Evolutionary conservation across 1,140 invertebrate genomes (phyloP), one percentile per base, ranked within the genome.

Genomic region (Scaptomyza pallida): DNA sequence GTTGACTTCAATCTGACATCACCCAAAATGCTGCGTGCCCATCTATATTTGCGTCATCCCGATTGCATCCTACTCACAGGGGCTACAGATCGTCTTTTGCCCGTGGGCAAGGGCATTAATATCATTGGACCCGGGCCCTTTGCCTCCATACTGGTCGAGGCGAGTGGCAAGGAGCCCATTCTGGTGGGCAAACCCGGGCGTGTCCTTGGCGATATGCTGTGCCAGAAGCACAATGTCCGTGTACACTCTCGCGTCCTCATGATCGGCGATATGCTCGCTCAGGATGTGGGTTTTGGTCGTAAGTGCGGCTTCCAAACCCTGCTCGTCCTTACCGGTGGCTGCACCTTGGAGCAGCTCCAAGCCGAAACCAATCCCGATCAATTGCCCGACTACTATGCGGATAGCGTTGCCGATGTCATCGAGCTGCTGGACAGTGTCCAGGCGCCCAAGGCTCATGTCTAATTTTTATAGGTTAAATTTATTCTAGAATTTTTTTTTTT

Each of bases 181-280:
- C 50, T 75, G 2, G 76, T 93, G 48, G 93, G 92, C 0, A 94
- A 94, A 62, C 94, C 94, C 0, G 92, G 93, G 0, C 78, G 89
- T 33, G 54, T 73, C 9, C 88, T 94, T 16, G 93, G 92, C 33
- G 62, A 92, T 5, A 90, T 90, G 52, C 44, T 93, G 5, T 26
- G 68, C 0, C 33, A 91, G 16, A 89, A 92, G 13, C 93, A 91
- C 26, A 86, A 92, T 0, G 86, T 94, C 8, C 89, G 72, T 0
- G 78, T 93, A 48, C 91, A 93, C 1, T 83, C 81, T n/a, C 92
- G 93, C 64, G 93, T 93, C n/a, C 89, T 94, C 0, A 94, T 94
- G 74, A 92, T 94, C 57, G 94, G 94, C 8, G 94, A 94, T 45
- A 93, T 93, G 94, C 93, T 93, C n/a, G 91, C 92, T 13, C 91